Base-by-base conservation (phyloP, 1,140 invertebrate species). In the Cydia pomonella region DNA sequence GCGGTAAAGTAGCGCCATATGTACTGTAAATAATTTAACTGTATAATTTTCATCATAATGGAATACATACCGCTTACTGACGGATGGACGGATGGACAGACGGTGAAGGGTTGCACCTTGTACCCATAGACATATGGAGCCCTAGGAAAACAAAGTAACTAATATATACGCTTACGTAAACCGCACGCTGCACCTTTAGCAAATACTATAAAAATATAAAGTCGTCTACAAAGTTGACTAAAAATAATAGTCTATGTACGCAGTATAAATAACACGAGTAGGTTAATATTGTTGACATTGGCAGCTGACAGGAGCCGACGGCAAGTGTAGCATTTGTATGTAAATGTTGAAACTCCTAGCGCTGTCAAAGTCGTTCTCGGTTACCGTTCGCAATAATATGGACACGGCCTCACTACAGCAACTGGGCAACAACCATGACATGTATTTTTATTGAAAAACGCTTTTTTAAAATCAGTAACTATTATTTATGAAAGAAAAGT, bases 301-400 rank as follows among this genome's bases (percentile, higher is more conserved):
- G 81, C 79, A 33, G 78, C 75, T 81, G 82, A 82, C 81, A 84
- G 85, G 82, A 84, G 83, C 82, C 83, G 79, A 82, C 84, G 87
- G 82, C 86, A 88, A 89, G 87, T 87, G 86, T 79, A 69, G 27
- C 53, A 33, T 33, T 69, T 38, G 85, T 89, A 91, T 91, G 89
- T 87, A 89, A 91, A 91, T 90, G 76, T 84, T 84, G 83, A 87
- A 89, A 84, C 87, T 89, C 87, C 87, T 86, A 82, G 82, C 77
- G 78, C 81, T 91, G 89, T 87, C 87, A 89, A 88, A 86, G 80
- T 83, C 77, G 82, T 82, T 81, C 82, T 76, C 77, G 80, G 41
- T 81, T 83, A 59, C 50, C 74, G 77, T 38, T 72, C 9, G 76
- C 23, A 59, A 62, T 82, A 77, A 33, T 85, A 72, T 79, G 80